These are phyloP conservation scores for Trochalopteron elliotii DNA, from an alignment of 2,113 vertebrate genomes.

Conservation along the genomic window DNA sequence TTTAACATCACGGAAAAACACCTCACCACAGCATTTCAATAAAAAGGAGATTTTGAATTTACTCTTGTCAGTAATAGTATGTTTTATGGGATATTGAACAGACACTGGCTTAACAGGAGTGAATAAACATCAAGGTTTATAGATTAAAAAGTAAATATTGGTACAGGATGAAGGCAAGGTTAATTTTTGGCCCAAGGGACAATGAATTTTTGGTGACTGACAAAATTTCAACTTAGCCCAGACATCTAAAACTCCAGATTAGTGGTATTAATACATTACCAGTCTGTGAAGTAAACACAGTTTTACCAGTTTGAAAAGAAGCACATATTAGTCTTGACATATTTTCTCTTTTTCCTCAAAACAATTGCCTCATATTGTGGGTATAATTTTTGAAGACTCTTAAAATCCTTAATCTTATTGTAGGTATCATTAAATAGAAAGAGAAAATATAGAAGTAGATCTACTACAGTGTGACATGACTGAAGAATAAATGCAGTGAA, in stretches of 20 bases:
- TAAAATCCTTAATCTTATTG: background rate
- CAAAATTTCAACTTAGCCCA: background rate
- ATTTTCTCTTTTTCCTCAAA: background rate
- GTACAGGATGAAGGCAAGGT: background rate
- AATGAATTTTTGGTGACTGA: background rate
- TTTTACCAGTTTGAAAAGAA: background rate
- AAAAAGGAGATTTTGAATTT: background rate
- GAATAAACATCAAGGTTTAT: background rate
- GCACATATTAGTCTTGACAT: background rate
- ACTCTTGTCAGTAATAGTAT: background rate
- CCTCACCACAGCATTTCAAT: background rate
- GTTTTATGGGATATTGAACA: background rate
- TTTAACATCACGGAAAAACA: background rate
- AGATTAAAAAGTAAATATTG: conserved; percentile 21
- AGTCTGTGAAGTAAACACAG: background rate
- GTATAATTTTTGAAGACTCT: background rate
- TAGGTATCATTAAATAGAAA: background rate
- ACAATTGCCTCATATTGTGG: background rate
- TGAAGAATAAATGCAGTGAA: background rate
- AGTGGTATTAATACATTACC: background rate
- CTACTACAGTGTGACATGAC: background rate
- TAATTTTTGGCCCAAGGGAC: conserved; percentile 5
- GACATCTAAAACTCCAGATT: background rate
- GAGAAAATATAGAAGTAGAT: background rate
- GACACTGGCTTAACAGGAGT: background rate